Evolutionary conservation across 2,797 vertebrate genomes (phyloP).

Genomic region (Taeniopygia guttata): DNA sequence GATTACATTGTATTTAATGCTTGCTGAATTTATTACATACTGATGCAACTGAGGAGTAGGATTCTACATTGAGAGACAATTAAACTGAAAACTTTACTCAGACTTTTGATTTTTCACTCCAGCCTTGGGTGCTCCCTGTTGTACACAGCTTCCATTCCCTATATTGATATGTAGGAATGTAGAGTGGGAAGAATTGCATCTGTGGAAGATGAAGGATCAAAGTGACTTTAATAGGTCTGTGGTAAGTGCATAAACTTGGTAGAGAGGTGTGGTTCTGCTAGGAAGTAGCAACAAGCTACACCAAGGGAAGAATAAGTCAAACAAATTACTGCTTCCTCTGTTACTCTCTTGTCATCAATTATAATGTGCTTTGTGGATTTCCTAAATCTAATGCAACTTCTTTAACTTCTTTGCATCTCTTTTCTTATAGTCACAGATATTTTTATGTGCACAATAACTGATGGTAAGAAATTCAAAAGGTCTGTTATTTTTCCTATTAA

Average conservation of each 20-base stretch:
- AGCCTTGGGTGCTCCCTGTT: not conserved
- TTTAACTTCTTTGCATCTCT: not conserved
- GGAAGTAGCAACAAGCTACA: not conserved
- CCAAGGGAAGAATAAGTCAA: not conserved
- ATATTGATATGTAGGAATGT: not conserved
- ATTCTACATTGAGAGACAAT: not conserved
- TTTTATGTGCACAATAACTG: not conserved
- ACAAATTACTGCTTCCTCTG: not conserved
- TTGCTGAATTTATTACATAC: accelerated
- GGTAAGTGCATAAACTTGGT: not conserved
- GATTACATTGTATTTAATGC: not conserved
- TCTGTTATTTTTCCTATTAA: not conserved
- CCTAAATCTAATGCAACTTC: not conserved
- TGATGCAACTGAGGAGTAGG: not conserved
- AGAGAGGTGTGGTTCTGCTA: too few species aligned
- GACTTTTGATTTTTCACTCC: not conserved
- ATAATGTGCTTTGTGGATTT: not conserved
- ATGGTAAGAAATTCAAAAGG: not conserved
- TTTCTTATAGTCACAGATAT: not conserved
- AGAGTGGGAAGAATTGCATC: not conserved
- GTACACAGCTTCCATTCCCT: not conserved
- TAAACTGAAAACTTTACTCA: not conserved
- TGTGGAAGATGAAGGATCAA: not conserved
- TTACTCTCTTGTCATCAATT: not conserved
- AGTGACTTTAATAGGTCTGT: not conserved